phyloP scores from a whole-genome alignment of 2,888 invertebrate species.

The Phaonia tiefii region DNA sequence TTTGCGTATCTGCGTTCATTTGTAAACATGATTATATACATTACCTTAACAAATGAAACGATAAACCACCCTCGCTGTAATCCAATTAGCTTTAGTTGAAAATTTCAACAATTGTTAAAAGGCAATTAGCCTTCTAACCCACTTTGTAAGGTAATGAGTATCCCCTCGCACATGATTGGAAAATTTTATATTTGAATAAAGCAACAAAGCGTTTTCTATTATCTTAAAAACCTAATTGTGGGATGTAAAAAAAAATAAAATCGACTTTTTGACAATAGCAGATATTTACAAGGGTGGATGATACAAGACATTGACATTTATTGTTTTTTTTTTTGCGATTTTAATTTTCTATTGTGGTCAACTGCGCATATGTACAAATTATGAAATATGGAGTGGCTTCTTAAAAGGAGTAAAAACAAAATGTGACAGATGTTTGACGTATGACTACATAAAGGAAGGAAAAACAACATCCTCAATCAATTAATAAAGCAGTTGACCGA shows the following conservation, averaged over 20 bases:
- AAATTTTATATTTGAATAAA: constrained; percentile 55
- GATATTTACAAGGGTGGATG: constrained; percentile 37
- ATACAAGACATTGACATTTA: background rate
- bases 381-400: constrained; percentile 62
- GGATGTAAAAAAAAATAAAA: constrained; percentile 47
- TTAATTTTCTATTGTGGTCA: constrained; percentile 55
- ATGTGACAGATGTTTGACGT: constrained; percentile 62
- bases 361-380: constrained; percentile 49
- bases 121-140: constrained; percentile 55
- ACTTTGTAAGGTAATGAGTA: background rate
- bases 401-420: constrained; percentile 22
- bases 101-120: constrained; percentile 46
- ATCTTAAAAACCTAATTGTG: constrained; percentile 46
- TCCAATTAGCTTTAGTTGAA: constrained; percentile 3
- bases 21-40: too few relatives aligned
- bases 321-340: constrained; percentile 21
- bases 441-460: constrained; percentile 50
- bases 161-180: constrained; percentile 54
- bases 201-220: constrained; percentile 38
- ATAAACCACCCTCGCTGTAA: background rate
- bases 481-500: constrained; percentile 52
- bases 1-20: too few relatives aligned
- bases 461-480: constrained; percentile 53
- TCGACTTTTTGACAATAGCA: constrained; percentile 39
- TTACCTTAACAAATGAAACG: background rate